phyloP scores from a whole-genome alignment of 2,113 vertebrate genomes.

The Sarotherodon lohbergeri region DNA sequence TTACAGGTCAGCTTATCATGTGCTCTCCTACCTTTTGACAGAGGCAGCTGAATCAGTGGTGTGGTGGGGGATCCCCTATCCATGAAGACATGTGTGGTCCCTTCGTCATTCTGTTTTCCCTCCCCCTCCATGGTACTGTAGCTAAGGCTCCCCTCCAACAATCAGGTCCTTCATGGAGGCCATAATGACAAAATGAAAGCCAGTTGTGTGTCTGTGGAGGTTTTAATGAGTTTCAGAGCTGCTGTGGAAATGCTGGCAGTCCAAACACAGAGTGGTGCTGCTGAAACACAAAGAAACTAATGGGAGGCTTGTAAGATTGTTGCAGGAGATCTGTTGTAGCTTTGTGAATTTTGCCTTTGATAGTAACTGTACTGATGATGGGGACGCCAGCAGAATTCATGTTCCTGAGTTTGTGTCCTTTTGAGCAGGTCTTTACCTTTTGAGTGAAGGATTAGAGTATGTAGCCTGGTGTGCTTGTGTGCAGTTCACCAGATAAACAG shows the following conservation, averaged over 20 bases:
- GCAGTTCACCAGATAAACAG: neutral
- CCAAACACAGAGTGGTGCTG: slow-evolving; percentile 17
- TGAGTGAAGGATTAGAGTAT: neutral
- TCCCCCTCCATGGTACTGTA: slow-evolving; percentile 34
- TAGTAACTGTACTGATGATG: neutral
- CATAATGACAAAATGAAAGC: slow-evolving; percentile 67
- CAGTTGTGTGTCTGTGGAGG: slow-evolving; percentile 61
- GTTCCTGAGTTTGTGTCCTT: neutral
- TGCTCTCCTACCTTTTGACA: neutral
- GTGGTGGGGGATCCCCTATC: slow-evolving; percentile 19
- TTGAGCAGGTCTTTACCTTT: neutral
- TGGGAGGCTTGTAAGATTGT: neutral
- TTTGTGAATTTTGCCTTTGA: neutral
- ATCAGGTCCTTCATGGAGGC: slow-evolving; percentile 55
- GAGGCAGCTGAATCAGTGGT: slow-evolving; percentile 16
- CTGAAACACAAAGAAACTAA: slow-evolving; percentile 12
- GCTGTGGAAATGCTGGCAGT: slow-evolving; percentile 40
- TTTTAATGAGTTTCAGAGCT: slow-evolving; percentile 63
- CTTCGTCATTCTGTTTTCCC: slow-evolving; percentile 21
- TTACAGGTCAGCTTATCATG: neutral
- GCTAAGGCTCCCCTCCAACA: slow-evolving; percentile 27
- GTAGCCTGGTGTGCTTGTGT: neutral
- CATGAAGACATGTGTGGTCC: slow-evolving; percentile 39
- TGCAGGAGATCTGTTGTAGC: neutral
- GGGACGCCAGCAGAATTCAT: neutral